phyloP scores from a whole-genome alignment of 2,797 vertebrate genomes.

The Brachyrhaphis roseni region DNA sequence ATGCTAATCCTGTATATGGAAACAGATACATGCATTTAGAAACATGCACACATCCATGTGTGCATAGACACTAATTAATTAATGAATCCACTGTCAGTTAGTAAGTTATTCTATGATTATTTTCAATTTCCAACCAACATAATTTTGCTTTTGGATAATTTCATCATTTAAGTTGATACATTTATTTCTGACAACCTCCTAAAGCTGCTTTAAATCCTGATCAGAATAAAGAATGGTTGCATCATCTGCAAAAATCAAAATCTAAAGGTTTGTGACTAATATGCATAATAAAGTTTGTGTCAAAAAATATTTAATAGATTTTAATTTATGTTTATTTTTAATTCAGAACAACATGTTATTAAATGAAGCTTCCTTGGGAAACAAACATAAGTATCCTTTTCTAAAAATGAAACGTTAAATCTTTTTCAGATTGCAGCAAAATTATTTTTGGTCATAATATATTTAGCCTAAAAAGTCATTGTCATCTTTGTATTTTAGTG shows the following conservation, averaged over 20 bases:
- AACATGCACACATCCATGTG: not conserved
- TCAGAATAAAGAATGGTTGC: not conserved
- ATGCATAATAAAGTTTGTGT: not conserved
- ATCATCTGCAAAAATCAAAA: not conserved
- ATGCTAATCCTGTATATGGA: not conserved
- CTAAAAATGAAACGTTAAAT: not conserved
- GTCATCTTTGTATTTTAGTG: not conserved
- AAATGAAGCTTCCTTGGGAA: not conserved
- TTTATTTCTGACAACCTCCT: not conserved
- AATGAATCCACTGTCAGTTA: not conserved
- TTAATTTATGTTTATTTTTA: not conserved
- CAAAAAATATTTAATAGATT: not conserved
- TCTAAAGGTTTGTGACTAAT: not conserved
- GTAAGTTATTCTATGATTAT: not conserved
- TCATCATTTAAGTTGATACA: not conserved
- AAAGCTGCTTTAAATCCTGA: not conserved
- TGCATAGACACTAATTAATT: not conserved
- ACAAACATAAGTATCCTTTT: not conserved
- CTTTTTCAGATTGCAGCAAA: not conserved
- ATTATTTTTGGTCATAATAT: not conserved
- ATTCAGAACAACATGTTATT: not conserved
- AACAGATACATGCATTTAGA: not conserved
- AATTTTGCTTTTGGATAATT: not conserved
- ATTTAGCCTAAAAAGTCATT: not conserved
- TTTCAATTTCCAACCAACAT: not conserved